Evolutionary conservation across 2,113 vertebrate species (phyloP).

Genomic region (Ameiurus melas): DNA sequence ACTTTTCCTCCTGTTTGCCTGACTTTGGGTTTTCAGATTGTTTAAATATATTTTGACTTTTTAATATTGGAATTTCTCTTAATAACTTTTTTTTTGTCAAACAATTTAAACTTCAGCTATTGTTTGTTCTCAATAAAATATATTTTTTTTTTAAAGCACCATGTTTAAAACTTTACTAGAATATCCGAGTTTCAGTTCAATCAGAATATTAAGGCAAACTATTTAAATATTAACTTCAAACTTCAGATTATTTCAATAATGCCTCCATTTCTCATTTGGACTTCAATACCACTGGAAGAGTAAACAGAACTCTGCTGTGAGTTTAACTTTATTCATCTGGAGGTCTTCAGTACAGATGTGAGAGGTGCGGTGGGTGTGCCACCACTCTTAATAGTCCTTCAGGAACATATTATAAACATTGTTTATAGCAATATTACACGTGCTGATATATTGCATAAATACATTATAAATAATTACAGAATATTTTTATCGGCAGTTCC

Average conservation of each 20-base stretch:
- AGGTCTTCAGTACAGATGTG: conserved; percentile 11
- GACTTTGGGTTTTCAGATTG: background rate
- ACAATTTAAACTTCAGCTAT: background rate
- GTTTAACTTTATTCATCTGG: conserved; percentile 3
- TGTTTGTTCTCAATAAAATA: background rate
- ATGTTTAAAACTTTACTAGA: background rate
- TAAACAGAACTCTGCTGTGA: background rate
- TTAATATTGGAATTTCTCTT: background rate
- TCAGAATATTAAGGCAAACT: background rate
- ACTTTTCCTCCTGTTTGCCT: background rate
- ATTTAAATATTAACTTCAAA: background rate
- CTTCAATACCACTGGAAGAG: background rate
- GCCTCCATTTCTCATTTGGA: background rate
- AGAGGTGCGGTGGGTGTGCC: background rate
- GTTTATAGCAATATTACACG: background rate
- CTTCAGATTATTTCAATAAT: background rate
- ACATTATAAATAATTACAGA: background rate
- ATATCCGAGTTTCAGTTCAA: background rate
- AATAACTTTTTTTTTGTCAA: background rate
- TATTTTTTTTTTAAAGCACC: too few relatives aligned
- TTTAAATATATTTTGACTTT: background rate
- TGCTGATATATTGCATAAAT: background rate
- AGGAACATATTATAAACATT: background rate
- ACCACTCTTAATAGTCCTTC: background rate
- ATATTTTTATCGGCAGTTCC: background rate